Evolutionary conservation across 2,113 vertebrate species (phyloP).

Genomic region (Seriola aureovittata): DNA sequence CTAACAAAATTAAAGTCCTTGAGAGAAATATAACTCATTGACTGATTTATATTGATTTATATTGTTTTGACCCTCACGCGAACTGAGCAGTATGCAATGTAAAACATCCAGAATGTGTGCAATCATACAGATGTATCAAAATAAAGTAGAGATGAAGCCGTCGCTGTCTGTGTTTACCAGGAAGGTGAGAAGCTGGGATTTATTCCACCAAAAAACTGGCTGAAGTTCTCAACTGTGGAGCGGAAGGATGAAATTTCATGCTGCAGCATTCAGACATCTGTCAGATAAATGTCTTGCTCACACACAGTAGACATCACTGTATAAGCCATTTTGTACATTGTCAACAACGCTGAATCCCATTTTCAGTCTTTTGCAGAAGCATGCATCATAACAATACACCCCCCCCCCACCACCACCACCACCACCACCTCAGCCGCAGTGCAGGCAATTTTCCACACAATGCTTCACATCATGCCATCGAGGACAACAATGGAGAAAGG

Average conservation of each 20-base stretch:
- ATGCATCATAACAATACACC: slow-evolving; percentile 44
- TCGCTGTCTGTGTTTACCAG: slow-evolving; percentile 16
- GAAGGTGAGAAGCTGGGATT: slow-evolving; percentile 23
- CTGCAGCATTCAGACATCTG: slow-evolving; percentile 26
- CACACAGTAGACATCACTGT: slow-evolving; percentile 7
- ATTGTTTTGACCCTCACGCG: neutral
- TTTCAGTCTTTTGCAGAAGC: slow-evolving; percentile 65
- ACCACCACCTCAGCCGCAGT: slow-evolving; percentile 13
- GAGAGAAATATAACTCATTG: slow-evolving; percentile 20
- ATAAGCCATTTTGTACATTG: slow-evolving; percentile 45
- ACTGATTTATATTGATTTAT: slow-evolving; percentile 19
- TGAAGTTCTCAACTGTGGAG: slow-evolving; percentile 26
- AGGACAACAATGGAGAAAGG: slow-evolving; percentile 51
- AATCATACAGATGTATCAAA: neutral
- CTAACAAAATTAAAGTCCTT: slow-evolving; percentile 28
- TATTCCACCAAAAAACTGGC: slow-evolving; percentile 12
- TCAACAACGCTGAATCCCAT: slow-evolving; percentile 62
- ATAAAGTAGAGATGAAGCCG: slow-evolving; percentile 5
- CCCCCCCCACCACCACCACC: neutral
- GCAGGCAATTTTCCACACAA: slow-evolving; percentile 71
- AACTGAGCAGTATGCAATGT: neutral
- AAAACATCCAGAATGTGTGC: slow-evolving; percentile 4
- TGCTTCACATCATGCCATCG: slow-evolving; percentile 61
- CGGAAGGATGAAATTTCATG: slow-evolving; percentile 17
- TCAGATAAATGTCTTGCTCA: slow-evolving; percentile 33